Evolutionary conservation across 2,888 invertebrate species (phyloP), one percentile per base, ranked within the genome.

Genomic region (Netelia fuscicornis): DNA sequence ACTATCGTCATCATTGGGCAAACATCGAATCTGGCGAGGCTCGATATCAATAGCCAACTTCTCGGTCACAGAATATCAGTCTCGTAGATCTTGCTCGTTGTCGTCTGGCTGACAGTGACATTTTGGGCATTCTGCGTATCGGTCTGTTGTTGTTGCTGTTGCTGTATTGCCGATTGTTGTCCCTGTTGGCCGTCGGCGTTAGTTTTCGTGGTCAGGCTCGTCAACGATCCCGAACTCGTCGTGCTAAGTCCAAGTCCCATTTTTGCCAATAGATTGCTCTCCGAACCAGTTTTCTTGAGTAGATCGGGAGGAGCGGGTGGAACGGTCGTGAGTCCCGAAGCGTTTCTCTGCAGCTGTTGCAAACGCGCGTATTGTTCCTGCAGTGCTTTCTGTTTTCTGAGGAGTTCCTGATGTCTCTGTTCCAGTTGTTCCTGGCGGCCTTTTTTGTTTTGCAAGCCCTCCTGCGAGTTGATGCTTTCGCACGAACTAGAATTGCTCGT

Each of bases 321-420:
- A 2, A 95, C 95, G 11, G 96, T 95, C 65, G 94, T 88, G 72
- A 96, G 91, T 2, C 96, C 95, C 48, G 96, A 96, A 0, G 96
- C 96, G 88, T 97, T 96, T 88, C 97, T 95, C 92, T 98, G 98
- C 87, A 98, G 95, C 94, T 97, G 97, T 93, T 98, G 98, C 83
- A 98, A 94, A 25, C 98, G 95, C 20, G 98, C 97, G 93, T 98
- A 98, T 92, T 98, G 98, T 90, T 98, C 98, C 92, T 98, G 98
- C 23, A 98, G 94, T 20, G 97, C 97, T 89, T 96, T 97, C 92
- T 98, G 98, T 91, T 98, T 98, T 87, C 97, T 96, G 13, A 98
- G 94, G 30, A 98, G 94, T 91, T 98, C 98, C 92, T 98, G 97
- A 92, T 98, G 98, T 3, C 98, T 96, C 91, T 97, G 97, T 92